Conservation (phyloP, 2,113 vertebrate species). For the Ariopsis seemanni region DNA sequence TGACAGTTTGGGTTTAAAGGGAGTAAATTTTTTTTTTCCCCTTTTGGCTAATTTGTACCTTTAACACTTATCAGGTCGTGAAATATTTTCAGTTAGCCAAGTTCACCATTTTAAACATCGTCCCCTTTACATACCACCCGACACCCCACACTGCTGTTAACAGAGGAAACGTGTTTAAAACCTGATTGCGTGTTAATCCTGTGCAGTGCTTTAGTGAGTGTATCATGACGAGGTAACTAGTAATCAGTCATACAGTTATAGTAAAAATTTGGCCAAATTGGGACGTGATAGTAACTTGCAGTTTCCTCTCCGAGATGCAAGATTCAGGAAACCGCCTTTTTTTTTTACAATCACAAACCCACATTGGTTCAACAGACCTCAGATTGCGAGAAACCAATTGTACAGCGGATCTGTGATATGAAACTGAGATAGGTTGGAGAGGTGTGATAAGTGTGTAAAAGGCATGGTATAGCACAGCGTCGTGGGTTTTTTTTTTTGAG, state of each 20-base stretch:
- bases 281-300: neutral
- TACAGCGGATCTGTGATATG: neutral
- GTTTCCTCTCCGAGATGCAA: neutral
- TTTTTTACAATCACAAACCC: conserved; percentile 1
- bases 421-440: neutral
- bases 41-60: neutral
- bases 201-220: neutral
- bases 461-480: neutral
- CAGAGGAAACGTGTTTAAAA: neutral
- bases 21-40: neutral
- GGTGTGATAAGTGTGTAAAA: neutral
- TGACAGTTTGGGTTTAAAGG: neutral
- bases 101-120: neutral
- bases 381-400: neutral
- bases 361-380: conserved; percentile 20
- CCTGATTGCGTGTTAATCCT: neutral
- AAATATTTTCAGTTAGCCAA: neutral
- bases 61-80: neutral
- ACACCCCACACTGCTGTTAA: neutral
- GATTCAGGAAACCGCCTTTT: conserved; percentile 13
- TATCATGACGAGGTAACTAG: neutral
- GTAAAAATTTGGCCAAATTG: neutral
- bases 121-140: neutral
- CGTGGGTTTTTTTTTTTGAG: no score
- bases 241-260: neutral